Evolutionary conservation across 2,797 vertebrate species (phyloP), one percentile per base, ranked within the genome.

Genomic region (Pseudochirops corinnae): DNA sequence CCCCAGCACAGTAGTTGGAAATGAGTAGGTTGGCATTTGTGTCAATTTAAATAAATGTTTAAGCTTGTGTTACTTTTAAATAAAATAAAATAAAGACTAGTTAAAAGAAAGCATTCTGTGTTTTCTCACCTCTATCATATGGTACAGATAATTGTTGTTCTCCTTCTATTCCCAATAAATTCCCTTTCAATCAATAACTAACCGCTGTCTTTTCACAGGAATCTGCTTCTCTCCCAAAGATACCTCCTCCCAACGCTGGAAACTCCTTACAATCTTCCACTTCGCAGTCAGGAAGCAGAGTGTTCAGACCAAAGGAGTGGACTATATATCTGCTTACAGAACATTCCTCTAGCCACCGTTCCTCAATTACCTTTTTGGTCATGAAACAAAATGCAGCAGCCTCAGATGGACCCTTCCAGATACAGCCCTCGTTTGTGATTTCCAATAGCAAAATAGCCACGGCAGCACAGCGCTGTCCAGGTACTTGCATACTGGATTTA

Each of bases 41-140:
- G 56, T 92, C 95, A 94, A 91, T 60, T 91, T 92, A 94, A 92
- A 53, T n/a, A n/a, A 9, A 56, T 90, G 62, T 95, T 56, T 93
- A 14, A 91, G 92, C 2, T 46, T 67, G 55, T 52, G 92, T 92
- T 92, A 90, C 11, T 82, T 92, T 57, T 31, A 92, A 94, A 55
- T 31, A 92, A 94, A 55, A 55, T 33, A n/a, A 93, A 60, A 96
- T 56, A 93, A 52, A 96, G 93, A 55, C 74, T 93, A 58, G 56
- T 97, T 91, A 60, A 96, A 97, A 96, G 26, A 96, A 39, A 97
- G 95, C 96, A 97, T 91, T 50, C 93, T 92, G 95, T 24, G 74
- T 52, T 95, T 92, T 97, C 96, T 97, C 96, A 96, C 1, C 33
- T 97, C 92, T 92, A 95, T 67, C 91, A 90, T 93, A 96, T 57